Evolutionary conservation across 2,113 vertebrate species (phyloP).

Genomic region (Benitochromis conjunctus): DNA sequence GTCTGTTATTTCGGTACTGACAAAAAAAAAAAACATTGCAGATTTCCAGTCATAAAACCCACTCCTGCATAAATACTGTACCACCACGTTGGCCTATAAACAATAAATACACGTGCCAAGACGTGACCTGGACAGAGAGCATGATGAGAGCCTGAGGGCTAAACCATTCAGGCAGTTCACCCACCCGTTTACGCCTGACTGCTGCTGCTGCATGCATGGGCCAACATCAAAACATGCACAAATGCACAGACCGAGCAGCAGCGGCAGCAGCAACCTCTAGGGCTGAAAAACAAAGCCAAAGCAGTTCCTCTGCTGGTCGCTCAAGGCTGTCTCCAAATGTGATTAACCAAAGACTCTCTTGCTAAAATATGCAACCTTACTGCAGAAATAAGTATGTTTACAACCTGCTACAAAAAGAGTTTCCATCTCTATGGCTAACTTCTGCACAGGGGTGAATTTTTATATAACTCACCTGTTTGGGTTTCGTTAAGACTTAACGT

Average conservation of each 20-base stretch:
- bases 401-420: not conserved
- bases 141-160: constrained; percentile 46
- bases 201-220: constrained; percentile 6
- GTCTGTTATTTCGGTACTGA: not conserved
- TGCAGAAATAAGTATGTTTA: not conserved
- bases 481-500: not conserved
- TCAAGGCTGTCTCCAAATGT: not conserved
- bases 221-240: not conserved
- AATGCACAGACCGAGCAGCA: not conserved
- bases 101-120: constrained; percentile 11
- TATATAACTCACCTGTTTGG: not conserved
- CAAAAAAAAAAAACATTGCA: rapidly evolving
- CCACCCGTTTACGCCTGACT: constrained; percentile 33
- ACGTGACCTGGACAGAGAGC: constrained; percentile 36
- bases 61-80: not conserved
- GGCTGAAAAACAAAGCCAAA: not conserved
- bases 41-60: not conserved
- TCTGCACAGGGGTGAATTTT: rapidly evolving
- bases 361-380: not conserved
- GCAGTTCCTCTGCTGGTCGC: not conserved
- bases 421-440: not conserved
- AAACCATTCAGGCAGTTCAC: constrained; percentile 35
- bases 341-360: not conserved
- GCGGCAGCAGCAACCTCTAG: not conserved
- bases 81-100: constrained; percentile 32